Evolutionary conservation across 1,140 invertebrate genomes (phyloP).

Genomic region (Neomicropteryx cornuta): DNA sequence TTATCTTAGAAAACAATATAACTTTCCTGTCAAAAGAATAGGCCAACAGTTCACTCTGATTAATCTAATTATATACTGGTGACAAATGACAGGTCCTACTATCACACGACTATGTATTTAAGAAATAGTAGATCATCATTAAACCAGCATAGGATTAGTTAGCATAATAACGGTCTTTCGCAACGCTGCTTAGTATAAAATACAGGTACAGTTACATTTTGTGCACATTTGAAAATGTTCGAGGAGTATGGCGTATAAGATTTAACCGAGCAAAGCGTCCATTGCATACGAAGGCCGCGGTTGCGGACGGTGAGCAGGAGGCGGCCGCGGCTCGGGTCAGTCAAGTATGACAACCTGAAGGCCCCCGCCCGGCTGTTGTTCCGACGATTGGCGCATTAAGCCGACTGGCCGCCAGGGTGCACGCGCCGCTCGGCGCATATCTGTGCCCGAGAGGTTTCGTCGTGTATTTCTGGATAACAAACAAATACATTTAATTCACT

Average conservation of each 20-base stretch:
- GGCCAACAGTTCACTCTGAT: too few relatives aligned
- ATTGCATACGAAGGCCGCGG: slow-evolving; percentile 46
- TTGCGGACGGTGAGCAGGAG: slow-evolving; percentile 22
- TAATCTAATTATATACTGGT: too few relatives aligned
- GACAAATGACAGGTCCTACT: too few relatives aligned
- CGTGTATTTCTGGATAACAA: slow-evolving; percentile 71
- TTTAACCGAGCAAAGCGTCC: slow-evolving; percentile 49
- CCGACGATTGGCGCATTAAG: slow-evolving; percentile 11
- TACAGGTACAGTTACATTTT: too few relatives aligned
- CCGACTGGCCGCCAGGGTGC: slow-evolving; percentile 76
- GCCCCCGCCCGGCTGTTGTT: slow-evolving; percentile 21
- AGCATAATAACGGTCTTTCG: too few relatives aligned
- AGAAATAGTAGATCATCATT: too few relatives aligned
- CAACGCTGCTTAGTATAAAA: too few relatives aligned
- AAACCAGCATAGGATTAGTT: too few relatives aligned
- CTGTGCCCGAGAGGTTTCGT: slow-evolving; percentile 64
- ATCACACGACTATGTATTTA: too few relatives aligned
- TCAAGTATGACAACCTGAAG: slow-evolving; percentile 58
- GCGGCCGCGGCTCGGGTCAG: slow-evolving; percentile 42
- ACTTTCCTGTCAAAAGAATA: too few relatives aligned
- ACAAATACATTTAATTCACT: slow-evolving; percentile 11
- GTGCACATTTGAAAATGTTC: too few relatives aligned
- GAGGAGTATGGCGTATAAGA: slow-evolving; percentile 10
- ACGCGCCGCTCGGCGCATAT: slow-evolving; percentile 77
- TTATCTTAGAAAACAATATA: too few relatives aligned